Base-by-base conservation (phyloP, 1,140 invertebrate genomes). In the Stenopsyche tienmushanensis region DNA sequence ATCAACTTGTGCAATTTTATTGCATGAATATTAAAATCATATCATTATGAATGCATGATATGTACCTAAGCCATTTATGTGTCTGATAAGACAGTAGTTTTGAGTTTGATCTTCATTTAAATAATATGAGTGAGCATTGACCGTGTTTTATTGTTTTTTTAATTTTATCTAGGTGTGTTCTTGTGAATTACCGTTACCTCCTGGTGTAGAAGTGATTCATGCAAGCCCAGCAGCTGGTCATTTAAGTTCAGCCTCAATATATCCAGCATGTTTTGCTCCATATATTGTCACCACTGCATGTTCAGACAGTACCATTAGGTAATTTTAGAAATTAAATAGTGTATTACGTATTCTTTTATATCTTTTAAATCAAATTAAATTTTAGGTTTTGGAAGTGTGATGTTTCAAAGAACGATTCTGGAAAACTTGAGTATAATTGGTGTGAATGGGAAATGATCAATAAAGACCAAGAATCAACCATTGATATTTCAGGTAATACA, bases 161-260 rank as follows among this genome's bases (percentile, higher is more conserved):
- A 47, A 9, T 47, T 15, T 9, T 15, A 47, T 47, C 9, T 50
- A 81, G 79, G 78, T 81, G 15, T 94, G 91, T 75, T 89, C 89
- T 9, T 91, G 96, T 77, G 86, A 90, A 52, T 79, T 98, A 39
- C 88, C 91, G 0, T 76, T 98, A 18, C 94, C 94, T 0, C 88
- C 92, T 64, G 93, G 91, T 25, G 94, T 98, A 10, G 91, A 95
- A 76, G 90, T 97, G 2, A 88, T 96, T 57, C 91, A 94, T 77
- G 95, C 94, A 1, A 87, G 92, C 0, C 93, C 95, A 3, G 93
- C 96, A 0, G 96, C 96, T 2, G 96, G 97, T 1, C 96, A 99
- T 80, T 80, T 98, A 20, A 96, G 95, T 75, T 98, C 96, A n/a
- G 94, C 96, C 1, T 97, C 94, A 29, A 97, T 99, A 72, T 99